Base-by-base conservation (phyloP, 2,888 invertebrate genomes). In the Athripsodes cinereus region DNA sequence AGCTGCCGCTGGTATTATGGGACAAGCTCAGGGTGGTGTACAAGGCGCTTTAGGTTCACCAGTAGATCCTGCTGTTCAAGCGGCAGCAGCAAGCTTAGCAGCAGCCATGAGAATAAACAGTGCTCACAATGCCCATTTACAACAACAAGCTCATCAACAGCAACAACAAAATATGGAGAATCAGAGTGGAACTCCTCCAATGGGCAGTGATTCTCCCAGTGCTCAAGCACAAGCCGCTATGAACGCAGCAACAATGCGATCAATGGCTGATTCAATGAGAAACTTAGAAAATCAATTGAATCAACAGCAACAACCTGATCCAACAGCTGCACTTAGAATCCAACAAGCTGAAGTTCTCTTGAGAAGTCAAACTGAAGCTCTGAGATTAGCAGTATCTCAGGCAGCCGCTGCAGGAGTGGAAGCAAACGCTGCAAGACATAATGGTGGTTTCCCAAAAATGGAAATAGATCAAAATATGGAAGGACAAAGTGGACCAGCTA, bases 281-380 rank as follows among this genome's bases (percentile, higher is more conserved):
- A 74, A 74, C 64, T 77, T 80, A 72, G 63, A 63, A 40, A 62
- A 64, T 18, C 64, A 64, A 35, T 44, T 60, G 16, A 44, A 63
- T 68, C 62, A 78, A 70, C 69, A 76, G 21, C 64, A 64, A 20
- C 62, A 64, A 46, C 54, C 58, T 0, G 63, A 63, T 51, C 69
- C 70, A 20, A 74, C 74, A 58, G 82, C 84, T 20, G 80, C 85
- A 1, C 68, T 86, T 46, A 76, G 87, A 63, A 85, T 88, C 76
- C 90, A 90, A 68, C 87, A 87, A 67, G 88, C 90, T 1, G 91
- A 91, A 71, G 89, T 88, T 0, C 76, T 92, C 53, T 75, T 93
- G 20, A 80, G 92, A 68, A 89, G 90, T 66, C 92, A 93, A 69
- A 92, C 92, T 0, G 92, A 92, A 71, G 91, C 91, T 1, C 77